phyloP scores from a whole-genome alignment of 2,888 invertebrate genomes.

The Marasmarcha lunaedactyla region DNA sequence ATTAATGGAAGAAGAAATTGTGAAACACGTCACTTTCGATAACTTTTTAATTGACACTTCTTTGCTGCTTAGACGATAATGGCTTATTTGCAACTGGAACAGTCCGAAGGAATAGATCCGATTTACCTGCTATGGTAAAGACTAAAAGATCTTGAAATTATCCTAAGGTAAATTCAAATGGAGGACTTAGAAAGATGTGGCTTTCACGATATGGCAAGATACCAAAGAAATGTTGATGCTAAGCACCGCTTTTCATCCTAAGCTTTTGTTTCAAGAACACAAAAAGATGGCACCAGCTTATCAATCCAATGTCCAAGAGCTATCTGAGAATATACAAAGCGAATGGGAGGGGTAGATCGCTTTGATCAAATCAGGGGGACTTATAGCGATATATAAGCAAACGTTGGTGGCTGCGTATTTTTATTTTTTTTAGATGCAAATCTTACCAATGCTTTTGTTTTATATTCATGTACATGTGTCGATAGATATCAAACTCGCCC shows the following conservation, averaged over 20 bases:
- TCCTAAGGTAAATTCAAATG: background rate
- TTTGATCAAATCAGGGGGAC: slow-evolving; percentile 18
- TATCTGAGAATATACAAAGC: slow-evolving; percentile 16
- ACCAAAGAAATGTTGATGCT: background rate
- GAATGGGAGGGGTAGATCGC: slow-evolving; percentile 20
- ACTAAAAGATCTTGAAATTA: background rate
- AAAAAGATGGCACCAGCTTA: slow-evolving; percentile 4
- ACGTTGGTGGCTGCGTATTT: slow-evolving; percentile 18
- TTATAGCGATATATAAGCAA: slow-evolving; percentile 18
- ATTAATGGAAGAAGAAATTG: slow-evolving; percentile 7
- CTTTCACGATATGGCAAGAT: background rate
- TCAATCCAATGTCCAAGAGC: slow-evolving; percentile 7
- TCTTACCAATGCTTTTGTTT: slow-evolving; percentile 18
- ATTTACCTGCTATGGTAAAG: background rate
- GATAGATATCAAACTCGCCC: too few species aligned
- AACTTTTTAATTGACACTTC: slow-evolving; percentile 12
- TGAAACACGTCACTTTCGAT: slow-evolving; percentile 13
- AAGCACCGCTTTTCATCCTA: too few species aligned
- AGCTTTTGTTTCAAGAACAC: background rate
- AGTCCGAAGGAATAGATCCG: slow-evolving; percentile 8
- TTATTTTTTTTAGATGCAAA: slow-evolving; percentile 19
- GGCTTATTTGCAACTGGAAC: slow-evolving; percentile 17
- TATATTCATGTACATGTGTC: too few species aligned
- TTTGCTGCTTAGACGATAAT: slow-evolving; percentile 12
- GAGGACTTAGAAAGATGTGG: background rate